Evolutionary conservation across 2,797 vertebrate genomes (phyloP).

Genomic region (Pogoniulus pusillus): DNA sequence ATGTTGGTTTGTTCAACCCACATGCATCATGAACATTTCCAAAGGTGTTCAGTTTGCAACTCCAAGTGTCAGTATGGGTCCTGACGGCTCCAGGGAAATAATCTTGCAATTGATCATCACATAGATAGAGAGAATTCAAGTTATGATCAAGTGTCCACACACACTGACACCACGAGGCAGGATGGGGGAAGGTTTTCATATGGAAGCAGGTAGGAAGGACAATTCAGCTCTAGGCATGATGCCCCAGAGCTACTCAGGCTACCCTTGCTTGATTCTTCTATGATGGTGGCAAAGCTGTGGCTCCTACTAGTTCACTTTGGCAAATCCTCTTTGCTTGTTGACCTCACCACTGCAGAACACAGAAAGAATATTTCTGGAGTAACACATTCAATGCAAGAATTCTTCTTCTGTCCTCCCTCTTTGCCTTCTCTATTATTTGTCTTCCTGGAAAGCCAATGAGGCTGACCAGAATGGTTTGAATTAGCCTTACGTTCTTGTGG

Average conservation of each 20-base stretch:
- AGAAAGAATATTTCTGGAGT: neutral
- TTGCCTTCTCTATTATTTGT: neutral
- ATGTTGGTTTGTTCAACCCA: neutral
- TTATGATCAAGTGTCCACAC: neutral
- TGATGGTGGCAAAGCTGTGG: neutral
- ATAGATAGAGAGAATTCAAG: rapidly evolving
- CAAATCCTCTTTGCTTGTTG: neutral
- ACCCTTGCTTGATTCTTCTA: neutral
- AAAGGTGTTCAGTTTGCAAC: neutral
- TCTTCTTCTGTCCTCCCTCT: neutral
- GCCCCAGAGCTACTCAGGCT: neutral
- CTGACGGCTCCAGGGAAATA: neutral
- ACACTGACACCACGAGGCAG: neutral
- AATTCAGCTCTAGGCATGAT: neutral
- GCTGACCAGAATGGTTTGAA: slow-evolving; percentile 21
- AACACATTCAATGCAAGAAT: neutral
- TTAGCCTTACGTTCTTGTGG: neutral
- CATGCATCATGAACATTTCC: neutral
- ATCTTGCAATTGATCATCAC: neutral
- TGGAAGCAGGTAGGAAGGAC: neutral
- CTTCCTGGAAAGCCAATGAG: neutral
- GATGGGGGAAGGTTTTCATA: neutral
- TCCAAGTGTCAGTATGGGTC: neutral
- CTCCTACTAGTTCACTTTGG: neutral
- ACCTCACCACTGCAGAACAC: neutral